Conservation (phyloP, 2,113 vertebrate species). For the Laticauda colubrina region DNA sequence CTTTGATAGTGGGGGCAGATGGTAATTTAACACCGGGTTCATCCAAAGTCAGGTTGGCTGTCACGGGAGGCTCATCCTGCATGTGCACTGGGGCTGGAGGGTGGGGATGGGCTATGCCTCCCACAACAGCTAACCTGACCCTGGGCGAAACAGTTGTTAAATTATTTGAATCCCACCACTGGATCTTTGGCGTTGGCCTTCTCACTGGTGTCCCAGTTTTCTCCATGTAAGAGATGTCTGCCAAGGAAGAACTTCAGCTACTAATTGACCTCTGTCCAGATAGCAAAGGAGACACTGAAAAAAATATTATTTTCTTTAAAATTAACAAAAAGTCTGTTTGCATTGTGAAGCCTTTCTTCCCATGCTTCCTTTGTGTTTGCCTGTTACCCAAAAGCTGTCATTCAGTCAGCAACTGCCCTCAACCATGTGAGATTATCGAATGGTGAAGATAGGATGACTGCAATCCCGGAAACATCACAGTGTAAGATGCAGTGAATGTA, state of each 20-base stretch:
- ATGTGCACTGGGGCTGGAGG: no score
- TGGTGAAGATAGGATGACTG: not conserved
- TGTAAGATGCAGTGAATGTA: not conserved
- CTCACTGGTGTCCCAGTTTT: not conserved
- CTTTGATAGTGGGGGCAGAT: no score
- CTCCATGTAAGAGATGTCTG: not conserved
- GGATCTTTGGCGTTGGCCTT: not conserved
- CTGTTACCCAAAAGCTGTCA: not conserved
- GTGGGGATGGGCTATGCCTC: no score
- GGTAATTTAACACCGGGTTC: no score
- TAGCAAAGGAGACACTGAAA: not conserved
- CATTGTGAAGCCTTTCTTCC: not conserved
- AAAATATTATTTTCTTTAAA: not conserved
- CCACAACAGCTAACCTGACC: no score
- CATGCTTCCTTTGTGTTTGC: not conserved
- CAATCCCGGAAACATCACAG: not conserved
- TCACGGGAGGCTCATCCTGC: no score
- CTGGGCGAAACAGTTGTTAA: no score
- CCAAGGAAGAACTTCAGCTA: not conserved
- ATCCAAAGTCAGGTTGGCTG: no score
- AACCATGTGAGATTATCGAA: not conserved
- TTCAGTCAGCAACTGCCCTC: not conserved
- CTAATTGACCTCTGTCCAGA: not conserved
- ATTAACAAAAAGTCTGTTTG: not conserved
- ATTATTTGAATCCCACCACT: no score